Percentiles rank a stretch among this genome's conserved stretches.
Conservation (phyloP, 2,113 vertebrate genomes). For the Todiramphus saurophagus region DNA sequence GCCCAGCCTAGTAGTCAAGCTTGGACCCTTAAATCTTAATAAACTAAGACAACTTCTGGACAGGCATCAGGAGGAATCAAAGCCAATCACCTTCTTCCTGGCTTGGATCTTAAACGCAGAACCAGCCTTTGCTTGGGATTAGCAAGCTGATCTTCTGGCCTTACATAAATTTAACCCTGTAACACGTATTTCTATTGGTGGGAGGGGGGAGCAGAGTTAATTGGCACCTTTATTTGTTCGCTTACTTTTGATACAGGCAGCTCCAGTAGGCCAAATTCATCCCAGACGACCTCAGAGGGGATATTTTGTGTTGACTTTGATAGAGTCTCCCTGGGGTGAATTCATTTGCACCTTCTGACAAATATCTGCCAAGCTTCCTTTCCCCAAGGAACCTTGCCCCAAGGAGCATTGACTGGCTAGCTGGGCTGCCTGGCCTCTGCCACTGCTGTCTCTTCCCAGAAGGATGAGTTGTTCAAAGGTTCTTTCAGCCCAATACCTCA, state of each 20-base stretch:
- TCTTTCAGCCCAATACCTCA: neutral
- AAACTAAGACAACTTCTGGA: neutral
- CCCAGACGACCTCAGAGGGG: neutral
- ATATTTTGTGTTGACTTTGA: neutral
- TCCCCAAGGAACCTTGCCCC: neutral
- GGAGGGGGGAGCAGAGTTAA: neutral
- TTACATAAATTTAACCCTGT: neutral
- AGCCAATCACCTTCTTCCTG: neutral
- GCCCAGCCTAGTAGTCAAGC: neutral
- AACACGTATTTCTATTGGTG: neutral
- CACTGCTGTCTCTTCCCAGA: neutral
- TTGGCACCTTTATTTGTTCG: neutral
- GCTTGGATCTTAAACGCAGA: neutral
- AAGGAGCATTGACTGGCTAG: neutral
- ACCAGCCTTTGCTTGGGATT: neutral
- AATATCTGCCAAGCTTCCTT: neutral
- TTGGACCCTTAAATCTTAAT: neutral
- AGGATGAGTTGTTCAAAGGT: neutral
- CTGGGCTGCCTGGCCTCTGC: neutral
- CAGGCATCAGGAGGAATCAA: neutral
- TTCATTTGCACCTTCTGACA: neutral
- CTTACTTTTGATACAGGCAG: neutral
- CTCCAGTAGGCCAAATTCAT: neutral
- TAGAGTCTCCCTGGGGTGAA: neutral
- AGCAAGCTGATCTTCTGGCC: neutral